These are phyloP conservation scores for Drosophila differens DNA, from an alignment of 2,888 invertebrate genomes.

Conservation along the genomic window DNA sequence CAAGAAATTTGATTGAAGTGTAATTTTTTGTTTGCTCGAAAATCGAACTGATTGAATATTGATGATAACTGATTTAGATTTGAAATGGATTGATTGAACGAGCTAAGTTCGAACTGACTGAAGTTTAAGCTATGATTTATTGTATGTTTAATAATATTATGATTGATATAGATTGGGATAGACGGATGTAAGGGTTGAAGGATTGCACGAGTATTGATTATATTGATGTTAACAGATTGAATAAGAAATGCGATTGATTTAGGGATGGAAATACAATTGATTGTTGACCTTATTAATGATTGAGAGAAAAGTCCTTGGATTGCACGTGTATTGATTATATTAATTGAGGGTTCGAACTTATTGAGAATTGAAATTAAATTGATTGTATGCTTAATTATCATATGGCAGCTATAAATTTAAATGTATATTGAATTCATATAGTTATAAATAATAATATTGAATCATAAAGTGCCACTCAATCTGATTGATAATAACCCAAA, in stretches of 20 bases:
- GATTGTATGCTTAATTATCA: neutral
- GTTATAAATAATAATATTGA: neutral
- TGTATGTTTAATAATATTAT: neutral
- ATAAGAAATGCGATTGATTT: neutral
- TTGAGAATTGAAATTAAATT: neutral
- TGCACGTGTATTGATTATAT: neutral
- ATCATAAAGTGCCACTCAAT: neutral
- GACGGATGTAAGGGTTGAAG: neutral
- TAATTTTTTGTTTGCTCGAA: neutral
- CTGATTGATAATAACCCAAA: neutral
- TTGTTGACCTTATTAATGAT: neutral
- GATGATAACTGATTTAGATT: neutral
- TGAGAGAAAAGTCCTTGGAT: neutral
- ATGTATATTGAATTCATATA: neutral
- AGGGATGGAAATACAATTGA: neutral
- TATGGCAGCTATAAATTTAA: neutral
- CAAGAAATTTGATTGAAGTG: neutral
- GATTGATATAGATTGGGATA: neutral
- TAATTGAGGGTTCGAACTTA: neutral
- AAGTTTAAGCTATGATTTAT: neutral
- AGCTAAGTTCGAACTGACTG: neutral
- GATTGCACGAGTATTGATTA: neutral
- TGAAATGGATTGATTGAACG: neutral
- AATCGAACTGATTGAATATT: neutral
- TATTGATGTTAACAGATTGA: neutral